Conservation (phyloP, 2,888 invertebrate genomes). For the Suillia variegata region DNA sequence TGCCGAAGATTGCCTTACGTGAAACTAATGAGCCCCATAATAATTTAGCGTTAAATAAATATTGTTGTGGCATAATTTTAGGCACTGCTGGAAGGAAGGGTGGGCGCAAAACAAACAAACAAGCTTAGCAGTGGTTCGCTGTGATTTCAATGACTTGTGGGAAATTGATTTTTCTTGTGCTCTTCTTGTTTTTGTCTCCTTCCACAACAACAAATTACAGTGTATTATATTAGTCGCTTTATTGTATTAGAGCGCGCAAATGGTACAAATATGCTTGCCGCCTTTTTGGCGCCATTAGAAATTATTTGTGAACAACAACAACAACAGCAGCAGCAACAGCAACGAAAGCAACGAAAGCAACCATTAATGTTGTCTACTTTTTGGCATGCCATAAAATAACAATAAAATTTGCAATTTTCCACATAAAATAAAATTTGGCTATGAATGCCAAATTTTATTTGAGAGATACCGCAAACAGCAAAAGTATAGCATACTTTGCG, state of each 20-base stretch:
- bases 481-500: too few relatives aligned
- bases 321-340: background rate
- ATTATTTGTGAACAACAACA: background rate
- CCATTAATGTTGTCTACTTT: background rate
- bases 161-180: background rate
- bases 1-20: constrained; percentile 3
- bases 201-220: constrained; percentile 10
- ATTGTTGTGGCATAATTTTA: constrained; percentile 16
- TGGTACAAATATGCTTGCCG: constrained; percentile 27
- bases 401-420: constrained; percentile 14
- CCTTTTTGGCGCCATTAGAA: constrained; percentile 40
- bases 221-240: constrained; percentile 17
- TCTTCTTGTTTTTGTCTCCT: too few relatives aligned
- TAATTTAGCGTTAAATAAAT: constrained; percentile 36
- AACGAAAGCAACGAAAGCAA: background rate
- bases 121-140: background rate
- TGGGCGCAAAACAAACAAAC: background rate
- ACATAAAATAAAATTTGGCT: constrained; percentile 8
- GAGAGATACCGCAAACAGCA: background rate
- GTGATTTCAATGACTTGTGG: constrained; percentile 11
- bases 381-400: constrained; percentile 7
- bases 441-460: constrained; percentile 9
- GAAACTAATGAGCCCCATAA: constrained; percentile 46
- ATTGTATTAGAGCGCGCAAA: constrained; percentile 11
- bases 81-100: background rate